Evolutionary conservation across 1,140 invertebrate species (phyloP), one percentile per base, ranked within the genome.

Genomic region (Brachionus calyciflorus): DNA sequence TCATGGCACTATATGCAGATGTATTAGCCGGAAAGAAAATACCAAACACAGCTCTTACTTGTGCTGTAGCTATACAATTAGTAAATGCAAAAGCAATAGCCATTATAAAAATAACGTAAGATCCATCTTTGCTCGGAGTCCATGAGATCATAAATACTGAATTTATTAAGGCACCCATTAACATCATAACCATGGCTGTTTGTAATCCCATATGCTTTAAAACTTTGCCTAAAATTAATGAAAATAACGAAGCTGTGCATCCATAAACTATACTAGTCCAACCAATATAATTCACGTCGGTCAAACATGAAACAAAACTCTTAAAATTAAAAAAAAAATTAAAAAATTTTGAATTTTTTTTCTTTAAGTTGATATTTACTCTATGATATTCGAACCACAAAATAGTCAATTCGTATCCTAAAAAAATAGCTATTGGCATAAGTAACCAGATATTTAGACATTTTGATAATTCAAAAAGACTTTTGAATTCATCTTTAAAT

Each of bases 341-440:
- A 44, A 46, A 12, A 30, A 24, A 7, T 28, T 7, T 40, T 24
- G 21, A 17, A 41, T 12, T 41, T 44, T 30, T 17, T 33, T n/a
- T 17, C 5, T 0, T 30, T 6, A 19, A 40, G 9, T 33, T 49
- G 46, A 51, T 4, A 1, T n/a, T 46, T 70, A 70, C 69, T 26
- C 69, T 49, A 17, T 73, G 51, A 14, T 40, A 73, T 41, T 73
- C 69, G 24, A 40, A 73, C 69, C 69, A 73, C n/a, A 73, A 51
- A 33, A 73, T 10, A n/a, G 69, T 73, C 4, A 73, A 40, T 24
- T 73, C 69, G 24, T 51, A 73, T n/a, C 69, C 69, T 12, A 73
- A 41, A 40, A 30, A 73, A 5, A 55, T 24, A 12, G 24, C 69
- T 19, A 51, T 30, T 40, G 69, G 69, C 46, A 73, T 51, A 12